Percentiles rank a stretch among this genome's conserved stretches.
Conservation (phyloP, 2,888 invertebrate species). For the Eurois occulta region DNA sequence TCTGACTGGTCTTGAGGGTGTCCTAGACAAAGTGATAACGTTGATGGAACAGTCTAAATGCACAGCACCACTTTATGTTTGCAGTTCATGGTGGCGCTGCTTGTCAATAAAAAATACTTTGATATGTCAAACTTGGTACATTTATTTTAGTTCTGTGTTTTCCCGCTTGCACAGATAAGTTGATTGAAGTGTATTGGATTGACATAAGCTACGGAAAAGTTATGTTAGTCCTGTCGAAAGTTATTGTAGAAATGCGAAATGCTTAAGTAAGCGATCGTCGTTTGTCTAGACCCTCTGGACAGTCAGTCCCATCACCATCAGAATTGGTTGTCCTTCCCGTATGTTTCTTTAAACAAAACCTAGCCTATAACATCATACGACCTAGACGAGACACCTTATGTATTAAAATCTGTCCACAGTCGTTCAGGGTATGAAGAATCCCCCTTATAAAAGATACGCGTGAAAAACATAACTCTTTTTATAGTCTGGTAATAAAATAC, state of each 20-base stretch:
- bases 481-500: background rate
- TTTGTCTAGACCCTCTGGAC: background rate
- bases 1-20: background rate
- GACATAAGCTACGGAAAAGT: slow-evolving; percentile 1
- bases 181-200: too few relatives aligned
- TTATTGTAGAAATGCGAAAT: background rate
- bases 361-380: background rate
- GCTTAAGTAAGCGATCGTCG: background rate
- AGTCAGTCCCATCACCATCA: background rate
- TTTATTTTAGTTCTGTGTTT: background rate
- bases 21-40: background rate
- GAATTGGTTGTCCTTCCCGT: background rate
- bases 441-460: background rate
- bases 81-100: background rate
- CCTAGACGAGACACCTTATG: background rate
- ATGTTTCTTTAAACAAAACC: background rate
- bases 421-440: background rate
- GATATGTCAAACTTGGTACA: background rate
- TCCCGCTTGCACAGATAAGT: too few relatives aligned
- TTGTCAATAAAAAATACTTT: background rate
- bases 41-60: background rate
- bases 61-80: too few relatives aligned
- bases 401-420: background rate
- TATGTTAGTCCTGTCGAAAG: background rate
- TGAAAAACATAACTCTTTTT: background rate